Evolutionary conservation across 2,113 vertebrate genomes (phyloP).

Genomic region (Saccopteryx bilineata): DNA sequence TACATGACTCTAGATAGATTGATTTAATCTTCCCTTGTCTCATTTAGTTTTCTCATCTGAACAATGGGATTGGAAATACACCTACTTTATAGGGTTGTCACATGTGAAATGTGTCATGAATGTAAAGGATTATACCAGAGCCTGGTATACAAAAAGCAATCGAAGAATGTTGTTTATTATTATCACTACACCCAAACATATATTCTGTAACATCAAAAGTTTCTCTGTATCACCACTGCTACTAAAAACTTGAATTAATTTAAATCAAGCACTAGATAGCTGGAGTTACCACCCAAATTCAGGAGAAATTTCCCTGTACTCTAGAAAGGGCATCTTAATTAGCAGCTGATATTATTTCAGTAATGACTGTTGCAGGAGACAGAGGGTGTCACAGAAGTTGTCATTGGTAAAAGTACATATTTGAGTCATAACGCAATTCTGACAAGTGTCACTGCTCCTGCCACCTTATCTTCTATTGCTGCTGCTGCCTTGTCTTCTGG

Average conservation of each 20-base stretch:
- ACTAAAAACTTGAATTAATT: background rate
- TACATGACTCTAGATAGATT: background rate
- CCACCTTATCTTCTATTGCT: background rate
- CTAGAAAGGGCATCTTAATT: fast-evolving
- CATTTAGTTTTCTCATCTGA: background rate
- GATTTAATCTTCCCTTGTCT: background rate
- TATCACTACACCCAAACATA: background rate
- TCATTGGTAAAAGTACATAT: background rate
- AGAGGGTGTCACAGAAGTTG: slow-evolving; percentile 38
- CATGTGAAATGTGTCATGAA: background rate
- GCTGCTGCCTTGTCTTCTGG: background rate
- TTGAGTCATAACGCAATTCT: background rate
- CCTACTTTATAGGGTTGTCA: background rate
- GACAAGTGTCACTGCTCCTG: background rate
- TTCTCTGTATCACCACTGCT: background rate
- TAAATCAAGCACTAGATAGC: background rate
- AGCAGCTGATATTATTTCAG: background rate
- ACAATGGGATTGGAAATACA: background rate
- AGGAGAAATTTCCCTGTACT: background rate
- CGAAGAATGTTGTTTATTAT: background rate
- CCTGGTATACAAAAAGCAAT: background rate
- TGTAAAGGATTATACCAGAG: background rate
- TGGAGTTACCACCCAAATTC: background rate
- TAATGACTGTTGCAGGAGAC: fast-evolving
- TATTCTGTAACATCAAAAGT: background rate